Percentiles rank a stretch among this genome's conserved stretches.
These are phyloP conservation scores for Calidris pygmaea DNA, from an alignment of 2,113 vertebrate species.

Conservation along the genomic window DNA sequence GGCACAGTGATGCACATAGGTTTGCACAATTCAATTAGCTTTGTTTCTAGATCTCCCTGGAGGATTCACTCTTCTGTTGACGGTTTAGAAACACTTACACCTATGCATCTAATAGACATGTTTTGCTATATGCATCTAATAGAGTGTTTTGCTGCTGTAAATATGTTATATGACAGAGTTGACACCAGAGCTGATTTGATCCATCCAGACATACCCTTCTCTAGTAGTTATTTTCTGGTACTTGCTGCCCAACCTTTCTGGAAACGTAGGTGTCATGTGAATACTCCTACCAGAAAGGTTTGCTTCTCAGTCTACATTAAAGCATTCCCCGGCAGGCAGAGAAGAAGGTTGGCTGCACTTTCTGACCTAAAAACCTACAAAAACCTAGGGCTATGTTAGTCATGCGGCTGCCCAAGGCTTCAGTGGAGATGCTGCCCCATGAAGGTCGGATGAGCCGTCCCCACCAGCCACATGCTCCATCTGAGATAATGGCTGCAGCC, in stretches of 20 bases:
- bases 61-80: neutral
- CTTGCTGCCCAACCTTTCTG: neutral
- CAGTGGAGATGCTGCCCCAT: rapidly evolving
- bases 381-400: rapidly evolving
- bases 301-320: neutral
- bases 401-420: neutral
- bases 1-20: neutral
- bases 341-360: neutral
- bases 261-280: neutral
- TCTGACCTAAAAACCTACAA: neutral
- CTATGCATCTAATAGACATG: neutral
- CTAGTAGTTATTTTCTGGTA: neutral
- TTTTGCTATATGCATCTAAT: neutral
- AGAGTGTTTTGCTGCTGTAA: neutral
- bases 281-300: neutral
- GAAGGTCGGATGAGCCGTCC: neutral
- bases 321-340: neutral
- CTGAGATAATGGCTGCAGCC: neutral
- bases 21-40: neutral
- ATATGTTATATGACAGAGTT: neutral
- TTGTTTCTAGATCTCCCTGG: neutral
- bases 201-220: neutral
- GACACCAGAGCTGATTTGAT: neutral
- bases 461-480: neutral
- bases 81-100: neutral